A percentile compares a stretch with the other conserved stretches of the same genome.
Conservation (phyloP, 1,140 invertebrate genomes). For the Drosophila cardini region DNA sequence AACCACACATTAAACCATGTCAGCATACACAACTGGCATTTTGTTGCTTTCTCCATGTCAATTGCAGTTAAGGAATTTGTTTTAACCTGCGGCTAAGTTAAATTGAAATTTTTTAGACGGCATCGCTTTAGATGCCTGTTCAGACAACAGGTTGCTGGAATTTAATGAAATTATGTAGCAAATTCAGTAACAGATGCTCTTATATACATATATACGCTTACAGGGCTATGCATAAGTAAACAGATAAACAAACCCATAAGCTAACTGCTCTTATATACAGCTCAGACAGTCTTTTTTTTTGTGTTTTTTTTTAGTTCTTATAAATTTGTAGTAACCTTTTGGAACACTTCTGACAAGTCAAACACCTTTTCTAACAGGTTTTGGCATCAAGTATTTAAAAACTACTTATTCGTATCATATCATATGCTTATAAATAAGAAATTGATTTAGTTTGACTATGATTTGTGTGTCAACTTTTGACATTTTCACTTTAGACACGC, state of each 20-base stretch:
- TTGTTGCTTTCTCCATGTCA: constrained; percentile 38
- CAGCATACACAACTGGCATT: neutral
- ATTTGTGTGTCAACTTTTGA: neutral
- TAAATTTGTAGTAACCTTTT: neutral
- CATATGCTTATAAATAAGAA: too few relatives aligned
- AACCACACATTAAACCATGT: constrained; percentile 3
- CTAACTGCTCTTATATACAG: neutral
- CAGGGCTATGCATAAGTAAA: constrained; percentile 19
- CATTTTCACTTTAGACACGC: too few relatives aligned
- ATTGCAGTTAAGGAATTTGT: constrained; percentile 60
- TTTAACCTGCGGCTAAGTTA: constrained; percentile 60
- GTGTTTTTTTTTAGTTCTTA: constrained; percentile 8
- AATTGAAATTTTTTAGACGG: constrained; percentile 70
- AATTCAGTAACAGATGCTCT: constrained; percentile 25
- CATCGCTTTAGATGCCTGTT: constrained; percentile 47
- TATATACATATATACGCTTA: constrained; percentile 23
- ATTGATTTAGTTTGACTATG: too few relatives aligned
- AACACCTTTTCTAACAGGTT: constrained; percentile 10
- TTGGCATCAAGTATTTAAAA: constrained; percentile 11
- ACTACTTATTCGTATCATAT: constrained; percentile 5
- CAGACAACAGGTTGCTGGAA: constrained; percentile 69
- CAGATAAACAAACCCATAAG: constrained; percentile 16
- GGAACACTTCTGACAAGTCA: neutral
- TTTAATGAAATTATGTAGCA: constrained; percentile 71
- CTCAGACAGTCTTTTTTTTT: neutral